phyloP scores from a whole-genome alignment of 2,888 invertebrate species.

The Hofmannophila pseudospretella region DNA sequence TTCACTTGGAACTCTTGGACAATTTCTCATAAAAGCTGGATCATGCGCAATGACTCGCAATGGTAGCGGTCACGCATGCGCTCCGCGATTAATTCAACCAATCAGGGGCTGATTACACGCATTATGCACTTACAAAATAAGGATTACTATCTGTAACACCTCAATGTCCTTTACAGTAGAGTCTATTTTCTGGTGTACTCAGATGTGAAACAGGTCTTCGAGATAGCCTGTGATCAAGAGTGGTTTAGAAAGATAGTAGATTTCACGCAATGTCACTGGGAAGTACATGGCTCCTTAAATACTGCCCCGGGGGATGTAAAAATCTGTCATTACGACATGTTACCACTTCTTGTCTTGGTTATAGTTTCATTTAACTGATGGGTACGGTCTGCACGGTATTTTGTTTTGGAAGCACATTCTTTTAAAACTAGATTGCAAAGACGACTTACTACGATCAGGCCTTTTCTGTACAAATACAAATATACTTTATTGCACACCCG shows the following conservation, averaged over 20 bases:
- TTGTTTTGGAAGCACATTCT: too few relatives aligned
- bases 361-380: constrained; percentile 6
- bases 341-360: constrained; percentile 14
- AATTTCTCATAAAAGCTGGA: constrained; percentile 60
- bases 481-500: too few relatives aligned
- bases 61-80: constrained; percentile 73
- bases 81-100: constrained; percentile 73
- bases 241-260: constrained; percentile 50
- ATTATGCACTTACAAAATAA: constrained; percentile 57
- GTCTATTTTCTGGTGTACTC: constrained; percentile 20
- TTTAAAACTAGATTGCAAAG: too few relatives aligned
- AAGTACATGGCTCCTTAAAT: constrained; percentile 23
- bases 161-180: constrained; percentile 29
- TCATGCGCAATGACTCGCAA: constrained; percentile 43
- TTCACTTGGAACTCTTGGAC: constrained; percentile 50
- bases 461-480: too few relatives aligned
- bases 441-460: too few relatives aligned
- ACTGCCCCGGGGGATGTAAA: constrained; percentile 33
- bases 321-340: constrained; percentile 33
- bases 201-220: not conserved
- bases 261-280: constrained; percentile 62
- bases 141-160: constrained; percentile 21
- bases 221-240: constrained; percentile 27
- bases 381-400: too few relatives aligned
- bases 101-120: constrained; percentile 75